Evolutionary conservation across 2,113 vertebrate genomes (phyloP).

Genomic region (Dipodomys stephensi): DNA sequence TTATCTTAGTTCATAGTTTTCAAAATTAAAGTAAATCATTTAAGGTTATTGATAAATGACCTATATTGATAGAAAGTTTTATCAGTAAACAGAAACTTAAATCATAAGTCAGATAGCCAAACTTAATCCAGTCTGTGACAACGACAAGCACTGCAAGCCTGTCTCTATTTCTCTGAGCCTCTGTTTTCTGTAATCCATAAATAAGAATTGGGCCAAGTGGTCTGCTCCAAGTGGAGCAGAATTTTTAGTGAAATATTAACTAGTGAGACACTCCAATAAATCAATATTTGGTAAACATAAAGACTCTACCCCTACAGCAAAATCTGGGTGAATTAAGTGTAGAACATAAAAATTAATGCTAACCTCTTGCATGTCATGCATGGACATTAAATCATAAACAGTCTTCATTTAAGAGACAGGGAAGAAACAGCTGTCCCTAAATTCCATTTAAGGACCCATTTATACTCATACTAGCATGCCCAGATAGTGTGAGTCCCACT

Average conservation of each 20-base stretch:
- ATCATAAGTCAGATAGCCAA: constrained; percentile 33
- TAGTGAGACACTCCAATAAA: constrained; percentile 35
- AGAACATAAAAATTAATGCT: neutral
- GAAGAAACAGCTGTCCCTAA: constrained; percentile 27
- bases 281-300: neutral
- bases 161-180: neutral
- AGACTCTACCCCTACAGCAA: neutral
- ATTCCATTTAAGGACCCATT: constrained; percentile 65
- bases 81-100: constrained; percentile 24
- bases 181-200: constrained; percentile 10
- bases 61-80: neutral
- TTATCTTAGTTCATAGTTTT: constrained; percentile 30
- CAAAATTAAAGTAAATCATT: constrained; percentile 12
- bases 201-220: neutral
- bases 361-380: neutral
- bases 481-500: constrained; percentile 70
- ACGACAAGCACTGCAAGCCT: neutral
- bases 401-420: constrained; percentile 61
- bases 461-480: constrained; percentile 73
- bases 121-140: neutral
- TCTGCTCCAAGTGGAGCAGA: constrained; percentile 27
- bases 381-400: constrained; percentile 57
- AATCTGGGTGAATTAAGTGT: neutral
- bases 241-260: constrained; percentile 51
- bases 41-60: constrained; percentile 42